A percentile compares a stretch with the other conserved stretches of the same genome.
Evolutionary conservation across 2,113 vertebrate genomes (phyloP).

Genomic region (Lampris incognitus): DNA sequence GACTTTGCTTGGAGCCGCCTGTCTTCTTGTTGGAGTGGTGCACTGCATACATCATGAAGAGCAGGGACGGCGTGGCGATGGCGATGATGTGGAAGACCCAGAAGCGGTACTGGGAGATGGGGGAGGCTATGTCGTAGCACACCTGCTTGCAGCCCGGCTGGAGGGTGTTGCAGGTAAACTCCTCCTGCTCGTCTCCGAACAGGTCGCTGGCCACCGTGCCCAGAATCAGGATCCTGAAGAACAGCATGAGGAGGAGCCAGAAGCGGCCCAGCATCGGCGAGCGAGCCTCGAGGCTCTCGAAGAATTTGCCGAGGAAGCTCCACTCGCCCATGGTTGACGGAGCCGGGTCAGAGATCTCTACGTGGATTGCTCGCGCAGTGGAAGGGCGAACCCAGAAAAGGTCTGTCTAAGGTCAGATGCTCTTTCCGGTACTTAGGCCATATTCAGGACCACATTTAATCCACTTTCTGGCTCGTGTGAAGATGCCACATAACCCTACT

Average conservation of each 20-base stretch:
- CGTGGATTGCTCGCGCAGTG: not conserved
- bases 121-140: constrained; percentile 92
- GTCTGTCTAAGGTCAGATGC: not conserved
- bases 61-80: constrained; percentile 88
- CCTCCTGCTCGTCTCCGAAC: constrained; percentile 91
- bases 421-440: not conserved
- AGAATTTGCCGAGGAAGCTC: constrained; percentile 87
- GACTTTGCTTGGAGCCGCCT: not conserved
- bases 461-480: not conserved
- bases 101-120: constrained; percentile 95
- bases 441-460: not conserved
- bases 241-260: constrained; percentile 92
- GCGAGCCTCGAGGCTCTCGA: constrained; percentile 87
- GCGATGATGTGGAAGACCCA: constrained; percentile 95
- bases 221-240: constrained; percentile 92
- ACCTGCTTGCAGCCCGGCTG: constrained; percentile 94
- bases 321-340: constrained; percentile 87
- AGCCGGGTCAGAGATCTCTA: not conserved
- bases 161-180: constrained; percentile 92
- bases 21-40: constrained; percentile 84
- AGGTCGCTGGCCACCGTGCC: constrained; percentile 91
- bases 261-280: constrained; percentile 92
- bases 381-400: no score
- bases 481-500: not conserved
- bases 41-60: constrained; percentile 89